Conservation (phyloP, 1,140 invertebrate species). For the Latrodectus geometricus region DNA sequence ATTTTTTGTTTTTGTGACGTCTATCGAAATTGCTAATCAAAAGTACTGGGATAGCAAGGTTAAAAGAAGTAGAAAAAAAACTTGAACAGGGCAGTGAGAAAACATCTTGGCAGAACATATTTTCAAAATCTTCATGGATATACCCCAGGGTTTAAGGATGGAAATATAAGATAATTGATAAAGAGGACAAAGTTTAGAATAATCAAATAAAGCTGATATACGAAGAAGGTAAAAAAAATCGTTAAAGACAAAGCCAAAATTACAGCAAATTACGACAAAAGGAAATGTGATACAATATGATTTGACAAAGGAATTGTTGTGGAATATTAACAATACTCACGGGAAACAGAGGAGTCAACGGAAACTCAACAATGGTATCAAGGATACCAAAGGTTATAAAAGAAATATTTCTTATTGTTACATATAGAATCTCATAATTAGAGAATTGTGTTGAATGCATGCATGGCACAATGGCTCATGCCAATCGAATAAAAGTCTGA, state of each 20-base stretch:
- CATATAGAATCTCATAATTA: not conserved
- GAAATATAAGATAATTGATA: no score
- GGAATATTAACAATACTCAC: not conserved
- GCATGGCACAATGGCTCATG: not conserved
- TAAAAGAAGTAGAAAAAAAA: not conserved
- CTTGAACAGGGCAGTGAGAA: no score
- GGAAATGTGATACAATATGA: not conserved
- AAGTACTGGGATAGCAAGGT: slow-evolving; percentile 6
- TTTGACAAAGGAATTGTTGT: not conserved
- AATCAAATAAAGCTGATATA: no score
- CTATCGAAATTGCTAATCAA: not conserved
- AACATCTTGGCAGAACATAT: no score
- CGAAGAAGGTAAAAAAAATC: no score
- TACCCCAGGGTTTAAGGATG: no score
- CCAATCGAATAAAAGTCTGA: not conserved
- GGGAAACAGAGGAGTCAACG: not conserved
- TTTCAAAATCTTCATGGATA: no score
- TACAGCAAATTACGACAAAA: not conserved
- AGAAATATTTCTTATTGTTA: not conserved
- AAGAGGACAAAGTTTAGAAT: no score
- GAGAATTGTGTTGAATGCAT: no score
- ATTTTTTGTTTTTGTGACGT: not conserved
- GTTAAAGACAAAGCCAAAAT: not conserved
- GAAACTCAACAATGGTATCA: not conserved
- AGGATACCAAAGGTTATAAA: not conserved